phyloP scores from a whole-genome alignment of 1,140 invertebrate species.

The Heliconius congener region DNA sequence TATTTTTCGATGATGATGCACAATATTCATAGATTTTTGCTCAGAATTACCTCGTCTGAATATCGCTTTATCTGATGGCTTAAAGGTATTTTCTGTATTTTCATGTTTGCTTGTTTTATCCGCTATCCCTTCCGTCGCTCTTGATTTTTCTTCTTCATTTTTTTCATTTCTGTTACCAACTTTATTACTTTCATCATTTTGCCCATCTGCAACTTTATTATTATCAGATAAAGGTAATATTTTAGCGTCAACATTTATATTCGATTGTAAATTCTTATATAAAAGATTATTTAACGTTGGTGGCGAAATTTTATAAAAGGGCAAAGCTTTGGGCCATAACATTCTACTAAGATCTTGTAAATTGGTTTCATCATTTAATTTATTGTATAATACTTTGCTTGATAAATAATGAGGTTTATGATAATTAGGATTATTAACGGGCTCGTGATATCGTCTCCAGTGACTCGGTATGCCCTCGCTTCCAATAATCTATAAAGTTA shows the following conservation, averaged over 20 bases:
- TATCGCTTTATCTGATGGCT: not conserved
- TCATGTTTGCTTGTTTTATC: not conserved
- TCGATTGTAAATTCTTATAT: not conserved
- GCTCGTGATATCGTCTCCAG: not conserved
- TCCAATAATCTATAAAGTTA: not conserved
- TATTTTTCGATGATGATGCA: not conserved
- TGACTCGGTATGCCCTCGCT: not conserved
- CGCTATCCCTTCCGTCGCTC: not conserved
- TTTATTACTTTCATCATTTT: not conserved
- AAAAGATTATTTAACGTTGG: not conserved
- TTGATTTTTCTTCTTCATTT: not conserved
- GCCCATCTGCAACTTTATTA: not conserved
- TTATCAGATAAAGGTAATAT: not conserved
- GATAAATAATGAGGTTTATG: not conserved
- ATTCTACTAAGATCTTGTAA: not conserved
- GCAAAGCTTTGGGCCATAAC: not conserved
- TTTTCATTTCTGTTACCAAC: not conserved
- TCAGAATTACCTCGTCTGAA: not conserved
- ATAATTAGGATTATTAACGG: not conserved
- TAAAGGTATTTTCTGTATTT: not conserved
- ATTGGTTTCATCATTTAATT: not conserved
- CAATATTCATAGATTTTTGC: not conserved
- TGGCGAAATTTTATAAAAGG: not conserved
- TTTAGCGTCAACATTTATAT: not conserved
- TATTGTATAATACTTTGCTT: not conserved